These are phyloP conservation scores for Drosophila eohydei DNA, from an alignment of 2,888 invertebrate genomes.

Conservation along the genomic window DNA sequence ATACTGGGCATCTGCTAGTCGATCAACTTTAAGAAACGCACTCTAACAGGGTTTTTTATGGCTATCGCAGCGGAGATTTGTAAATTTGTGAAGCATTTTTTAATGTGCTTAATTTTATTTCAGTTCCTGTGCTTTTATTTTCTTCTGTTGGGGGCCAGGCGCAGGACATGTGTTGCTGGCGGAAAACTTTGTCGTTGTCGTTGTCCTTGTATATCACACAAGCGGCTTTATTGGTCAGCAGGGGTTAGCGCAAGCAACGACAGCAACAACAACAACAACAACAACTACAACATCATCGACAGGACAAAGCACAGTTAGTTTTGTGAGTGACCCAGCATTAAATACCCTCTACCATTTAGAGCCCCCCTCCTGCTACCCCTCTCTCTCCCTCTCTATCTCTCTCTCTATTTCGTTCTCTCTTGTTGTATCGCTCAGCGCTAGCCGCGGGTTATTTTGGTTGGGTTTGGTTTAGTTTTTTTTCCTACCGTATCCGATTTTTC, in stretches of 20 bases:
- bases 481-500: constrained; percentile 31
- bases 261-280: constrained; percentile 22
- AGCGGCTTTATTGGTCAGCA: constrained; percentile 80
- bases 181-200: constrained; percentile 68
- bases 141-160: constrained; percentile 17
- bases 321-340: constrained; percentile 71
- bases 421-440: constrained; percentile 41
- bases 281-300: constrained; percentile 13
- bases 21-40: neutral
- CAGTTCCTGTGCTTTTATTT: constrained; percentile 43
- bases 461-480: constrained; percentile 36
- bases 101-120: constrained; percentile 79
- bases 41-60: constrained; percentile 18
- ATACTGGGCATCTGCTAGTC: neutral
- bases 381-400: neutral
- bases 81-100: constrained; percentile 80
- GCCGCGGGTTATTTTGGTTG: constrained; percentile 74
- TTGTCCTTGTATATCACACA: constrained; percentile 75
- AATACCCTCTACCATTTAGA: constrained; percentile 38
- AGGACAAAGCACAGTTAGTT: constrained; percentile 63
- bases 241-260: constrained; percentile 61
- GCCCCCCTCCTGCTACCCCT: neutral
- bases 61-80: constrained; percentile 66
- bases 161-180: constrained; percentile 68
- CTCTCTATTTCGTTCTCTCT: neutral